phyloP scores from a whole-genome alignment of 2,888 invertebrate species.

The Saturnia pavonia region DNA sequence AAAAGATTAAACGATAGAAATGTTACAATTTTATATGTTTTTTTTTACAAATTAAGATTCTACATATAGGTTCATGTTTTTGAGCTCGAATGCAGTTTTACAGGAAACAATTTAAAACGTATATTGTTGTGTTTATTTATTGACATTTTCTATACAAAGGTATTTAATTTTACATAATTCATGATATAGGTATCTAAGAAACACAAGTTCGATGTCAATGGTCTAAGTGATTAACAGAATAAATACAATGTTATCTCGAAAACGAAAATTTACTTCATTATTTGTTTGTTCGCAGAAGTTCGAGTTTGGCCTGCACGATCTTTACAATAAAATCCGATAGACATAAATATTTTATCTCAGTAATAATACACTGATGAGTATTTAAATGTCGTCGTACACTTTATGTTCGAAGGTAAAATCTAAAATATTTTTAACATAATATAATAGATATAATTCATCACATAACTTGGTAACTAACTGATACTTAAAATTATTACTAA shows the following conservation, averaged over 20 bases:
- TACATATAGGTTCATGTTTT: not conserved
- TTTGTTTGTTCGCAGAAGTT: not conserved
- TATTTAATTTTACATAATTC: not conserved
- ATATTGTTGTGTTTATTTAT: not conserved
- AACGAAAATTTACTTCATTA: not conserved
- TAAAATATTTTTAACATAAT: not conserved
- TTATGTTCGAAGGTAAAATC: not conserved
- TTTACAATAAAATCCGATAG: not conserved
- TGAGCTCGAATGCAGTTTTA: not conserved
- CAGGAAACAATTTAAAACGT: not conserved
- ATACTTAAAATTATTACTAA: conserved; percentile 10
- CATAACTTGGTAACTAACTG: conserved; percentile 9
- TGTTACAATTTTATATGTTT: too few species aligned
- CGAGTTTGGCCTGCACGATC: not conserved
- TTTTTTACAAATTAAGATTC: too few species aligned
- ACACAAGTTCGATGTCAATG: not conserved
- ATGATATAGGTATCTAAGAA: not conserved
- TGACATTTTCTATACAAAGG: not conserved
- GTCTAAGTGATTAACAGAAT: not conserved
- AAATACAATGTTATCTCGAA: not conserved
- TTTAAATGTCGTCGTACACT: not conserved
- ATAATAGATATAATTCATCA: not conserved
- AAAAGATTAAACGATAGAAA: too few species aligned
- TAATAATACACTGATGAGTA: not conserved
- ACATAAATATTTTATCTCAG: not conserved